Evolutionary conservation across 2,113 vertebrate genomes (phyloP).

Genomic region (pig (Sus scrofa)): DNA sequence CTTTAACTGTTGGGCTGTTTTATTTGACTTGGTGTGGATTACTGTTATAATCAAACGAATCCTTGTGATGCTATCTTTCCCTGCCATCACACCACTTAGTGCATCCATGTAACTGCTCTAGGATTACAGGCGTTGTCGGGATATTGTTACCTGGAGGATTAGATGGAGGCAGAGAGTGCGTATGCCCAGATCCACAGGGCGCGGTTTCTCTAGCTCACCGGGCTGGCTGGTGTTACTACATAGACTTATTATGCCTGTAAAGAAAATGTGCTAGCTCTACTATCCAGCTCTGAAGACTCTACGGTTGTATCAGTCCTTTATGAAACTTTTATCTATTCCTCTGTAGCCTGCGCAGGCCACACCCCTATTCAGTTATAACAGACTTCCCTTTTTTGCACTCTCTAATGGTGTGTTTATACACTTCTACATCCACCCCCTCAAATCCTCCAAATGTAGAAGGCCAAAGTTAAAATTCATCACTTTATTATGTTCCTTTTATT

Average conservation of each 20-base stretch:
- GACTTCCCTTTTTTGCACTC: conserved; percentile 43
- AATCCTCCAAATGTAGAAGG: not conserved
- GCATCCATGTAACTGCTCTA: conserved; percentile 79
- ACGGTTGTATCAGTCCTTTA: not conserved
- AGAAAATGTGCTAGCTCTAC: not conserved
- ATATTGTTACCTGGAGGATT: conserved; percentile 71
- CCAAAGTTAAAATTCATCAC: not conserved
- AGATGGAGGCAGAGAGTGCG: conserved; percentile 34
- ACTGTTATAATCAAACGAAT: conserved; percentile 82
- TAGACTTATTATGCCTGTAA: not conserved
- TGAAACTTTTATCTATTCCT: conserved; percentile 32
- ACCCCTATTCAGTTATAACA: conserved; percentile 68
- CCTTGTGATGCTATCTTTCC: conserved; percentile 80
- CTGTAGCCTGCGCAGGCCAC: conserved; percentile 46
- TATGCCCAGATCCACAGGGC: conserved; percentile 48
- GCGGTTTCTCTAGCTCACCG: not conserved
- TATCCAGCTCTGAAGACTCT: not conserved
- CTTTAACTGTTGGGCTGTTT: conserved; percentile 71
- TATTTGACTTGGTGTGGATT: conserved; percentile 79
- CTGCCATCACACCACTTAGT: conserved; percentile 82
- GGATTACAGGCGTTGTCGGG: conserved; percentile 71
- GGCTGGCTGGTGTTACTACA: not conserved
- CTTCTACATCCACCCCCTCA: conserved; percentile 30
- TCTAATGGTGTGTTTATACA: conserved; percentile 5
- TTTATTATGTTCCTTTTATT: conserved; percentile 7